These are phyloP conservation scores for Synanthedon andrenaeformis DNA, from an alignment of 2,888 invertebrate species.

Conservation along the genomic window DNA sequence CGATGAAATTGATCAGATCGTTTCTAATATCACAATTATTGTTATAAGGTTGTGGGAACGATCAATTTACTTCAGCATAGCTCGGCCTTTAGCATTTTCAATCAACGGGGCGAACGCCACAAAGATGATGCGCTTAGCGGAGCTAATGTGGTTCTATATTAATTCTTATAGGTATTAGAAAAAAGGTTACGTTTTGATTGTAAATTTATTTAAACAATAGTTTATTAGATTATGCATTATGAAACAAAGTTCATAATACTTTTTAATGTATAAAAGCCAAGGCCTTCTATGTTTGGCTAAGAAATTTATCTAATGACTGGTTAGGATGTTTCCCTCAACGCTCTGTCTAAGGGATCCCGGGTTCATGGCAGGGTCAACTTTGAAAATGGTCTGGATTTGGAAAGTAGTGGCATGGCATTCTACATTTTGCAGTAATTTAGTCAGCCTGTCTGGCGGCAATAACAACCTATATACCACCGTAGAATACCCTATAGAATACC, in stretches of 20 bases:
- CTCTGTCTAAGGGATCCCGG: too few relatives aligned
- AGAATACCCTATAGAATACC: too few relatives aligned
- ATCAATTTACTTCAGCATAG: conserved; percentile 32
- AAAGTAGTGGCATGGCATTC: too few relatives aligned
- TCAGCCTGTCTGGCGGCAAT: too few relatives aligned
- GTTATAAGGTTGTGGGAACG: conserved; percentile 50
- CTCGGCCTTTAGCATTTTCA: conserved; percentile 45
- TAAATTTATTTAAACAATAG: conserved; percentile 25
- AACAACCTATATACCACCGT: too few relatives aligned
- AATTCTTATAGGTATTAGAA: conserved; percentile 17
- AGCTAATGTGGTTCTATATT: conserved; percentile 14
- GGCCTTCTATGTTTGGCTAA: conserved; percentile 45
- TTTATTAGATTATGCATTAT: too few relatives aligned
- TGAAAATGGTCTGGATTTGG: too few relatives aligned
- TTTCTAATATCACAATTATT: conserved; percentile 10
- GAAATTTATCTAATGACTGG: conserved; percentile 47
- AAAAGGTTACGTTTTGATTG: conserved; percentile 26
- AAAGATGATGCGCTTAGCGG: conserved; percentile 21
- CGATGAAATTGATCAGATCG: not conserved
- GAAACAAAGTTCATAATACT: conserved; percentile 32
- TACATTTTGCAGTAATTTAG: too few relatives aligned
- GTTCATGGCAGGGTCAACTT: too few relatives aligned
- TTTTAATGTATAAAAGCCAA: conserved; percentile 43
- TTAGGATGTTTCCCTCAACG: conserved; percentile 42
- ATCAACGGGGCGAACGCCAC: conserved; percentile 29